Conservation (phyloP, 2,888 invertebrate species). For the Margaritifera margaritifera region DNA sequence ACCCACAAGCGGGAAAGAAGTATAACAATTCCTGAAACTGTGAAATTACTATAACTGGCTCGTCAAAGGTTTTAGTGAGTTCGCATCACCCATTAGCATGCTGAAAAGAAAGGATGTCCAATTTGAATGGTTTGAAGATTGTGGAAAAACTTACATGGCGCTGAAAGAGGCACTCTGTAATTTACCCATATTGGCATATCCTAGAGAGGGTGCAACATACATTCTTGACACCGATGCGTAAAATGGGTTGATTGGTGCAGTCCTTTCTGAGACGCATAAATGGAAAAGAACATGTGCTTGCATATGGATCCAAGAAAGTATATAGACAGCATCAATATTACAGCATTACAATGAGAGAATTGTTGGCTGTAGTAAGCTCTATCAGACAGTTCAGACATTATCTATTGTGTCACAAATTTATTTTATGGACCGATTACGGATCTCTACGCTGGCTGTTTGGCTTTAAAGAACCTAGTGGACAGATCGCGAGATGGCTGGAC, state of each 20-base stretch:
- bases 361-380: constrained; percentile 14
- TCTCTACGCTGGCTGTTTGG: constrained; percentile 6
- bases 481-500: constrained; percentile 8
- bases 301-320: constrained; percentile 10
- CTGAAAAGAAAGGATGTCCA: constrained; percentile 1
- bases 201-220: background rate
- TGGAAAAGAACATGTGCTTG: constrained; percentile 13
- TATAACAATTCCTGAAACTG: constrained; percentile 8
- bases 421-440: constrained; percentile 5
- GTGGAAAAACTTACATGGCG: background rate
- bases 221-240: constrained; percentile 16
- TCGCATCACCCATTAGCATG: background rate
- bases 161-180: constrained; percentile 3
- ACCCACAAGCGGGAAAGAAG: constrained; percentile 10
- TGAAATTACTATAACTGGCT: background rate
- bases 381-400: constrained; percentile 10
- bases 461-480: constrained; percentile 10
- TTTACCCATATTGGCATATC: constrained; percentile 4
- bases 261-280: constrained; percentile 9
- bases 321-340: constrained; percentile 4
- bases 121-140: background rate
- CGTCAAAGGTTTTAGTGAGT: constrained; percentile 1
- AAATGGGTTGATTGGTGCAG: constrained; percentile 4
- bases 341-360: constrained; percentile 16
- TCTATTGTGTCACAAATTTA: constrained; percentile 7